Conservation (phyloP, 1,140 invertebrate genomes). For the Orius insidiosus region DNA sequence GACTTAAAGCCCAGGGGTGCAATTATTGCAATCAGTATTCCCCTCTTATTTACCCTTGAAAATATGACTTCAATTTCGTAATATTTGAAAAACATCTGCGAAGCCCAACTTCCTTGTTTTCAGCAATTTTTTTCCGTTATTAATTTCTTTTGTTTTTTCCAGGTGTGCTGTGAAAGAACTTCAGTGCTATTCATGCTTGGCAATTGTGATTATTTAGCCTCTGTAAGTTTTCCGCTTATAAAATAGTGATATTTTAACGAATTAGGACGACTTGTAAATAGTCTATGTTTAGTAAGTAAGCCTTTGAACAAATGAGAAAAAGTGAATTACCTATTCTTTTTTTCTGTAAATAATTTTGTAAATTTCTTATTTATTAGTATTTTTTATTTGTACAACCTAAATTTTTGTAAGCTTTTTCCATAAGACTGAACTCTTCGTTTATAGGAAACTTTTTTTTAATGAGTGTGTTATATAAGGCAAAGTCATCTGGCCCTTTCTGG, state of each 20-base stretch:
- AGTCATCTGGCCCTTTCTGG: slow-evolving; percentile 4
- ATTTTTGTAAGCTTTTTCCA: slow-evolving; percentile 6
- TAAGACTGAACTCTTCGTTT: slow-evolving; percentile 1
- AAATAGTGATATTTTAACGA: slow-evolving; percentile 14
- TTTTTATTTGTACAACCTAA: slow-evolving; percentile 2
- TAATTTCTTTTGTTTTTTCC: slow-evolving; percentile 3
- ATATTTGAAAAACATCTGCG: not conserved
- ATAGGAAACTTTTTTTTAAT: slow-evolving; percentile 2
- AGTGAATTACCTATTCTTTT: slow-evolving; percentile 4
- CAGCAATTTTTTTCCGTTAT: too few species aligned
- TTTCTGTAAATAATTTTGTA: slow-evolving; percentile 4
- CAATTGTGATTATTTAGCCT: slow-evolving; percentile 14
- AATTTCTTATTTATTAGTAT: slow-evolving; percentile 3
- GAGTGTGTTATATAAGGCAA: not conserved
- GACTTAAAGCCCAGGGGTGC: too few species aligned
- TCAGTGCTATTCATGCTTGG: slow-evolving; percentile 4
- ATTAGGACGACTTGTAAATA: slow-evolving; percentile 10
- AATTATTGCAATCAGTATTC: too few species aligned
- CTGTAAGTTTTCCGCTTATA: slow-evolving; percentile 12
- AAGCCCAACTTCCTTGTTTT: not conserved
- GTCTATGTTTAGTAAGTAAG: not conserved
- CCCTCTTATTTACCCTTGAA: not conserved
- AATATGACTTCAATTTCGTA: not conserved
- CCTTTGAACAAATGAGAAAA: too few species aligned
- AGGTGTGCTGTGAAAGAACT: slow-evolving; percentile 1